A percentile compares a stretch with the other conserved stretches of the same genome.
phyloP scores from a whole-genome alignment of 2,888 invertebrate genomes.

The Eurytoma californica region DNA sequence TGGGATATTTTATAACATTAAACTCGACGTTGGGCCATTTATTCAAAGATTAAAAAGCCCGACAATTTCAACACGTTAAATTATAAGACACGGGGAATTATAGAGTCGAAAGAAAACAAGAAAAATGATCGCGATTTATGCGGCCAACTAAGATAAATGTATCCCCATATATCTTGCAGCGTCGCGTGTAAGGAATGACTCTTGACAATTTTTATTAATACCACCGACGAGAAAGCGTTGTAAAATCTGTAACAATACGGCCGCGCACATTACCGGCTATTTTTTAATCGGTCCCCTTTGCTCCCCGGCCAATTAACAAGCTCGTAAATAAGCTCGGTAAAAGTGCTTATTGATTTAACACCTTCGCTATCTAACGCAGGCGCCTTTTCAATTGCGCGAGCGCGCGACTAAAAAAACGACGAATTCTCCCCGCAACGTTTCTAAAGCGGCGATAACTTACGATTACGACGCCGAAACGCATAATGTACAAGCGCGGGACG shows the following conservation, averaged over 20 bases:
- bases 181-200: constrained; percentile 54
- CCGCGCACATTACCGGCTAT: neutral
- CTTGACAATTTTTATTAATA: constrained; percentile 51
- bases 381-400: neutral
- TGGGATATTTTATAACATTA: constrained; percentile 3
- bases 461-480: neutral
- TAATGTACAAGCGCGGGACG: neutral
- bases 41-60: constrained; percentile 33
- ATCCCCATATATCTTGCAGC: constrained; percentile 42
- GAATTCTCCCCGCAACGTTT: too few relatives aligned
- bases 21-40: constrained; percentile 19
- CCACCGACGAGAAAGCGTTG: constrained; percentile 32
- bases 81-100: constrained; percentile 51
- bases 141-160: constrained; percentile 48
- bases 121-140: constrained; percentile 54
- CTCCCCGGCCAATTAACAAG: constrained; percentile 27
- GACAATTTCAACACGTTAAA: constrained; percentile 41
- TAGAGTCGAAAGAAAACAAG: constrained; percentile 50
- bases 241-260: constrained; percentile 39
- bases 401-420: neutral
- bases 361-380: neutral
- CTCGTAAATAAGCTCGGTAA: constrained; percentile 33
- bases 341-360: constrained; percentile 24
- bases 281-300: constrained; percentile 5
- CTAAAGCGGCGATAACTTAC: neutral